Percentiles rank a stretch among this genome's conserved stretches.
phyloP scores from a whole-genome alignment of 2,113 vertebrate genomes.

The Ploceus nigricollis region DNA sequence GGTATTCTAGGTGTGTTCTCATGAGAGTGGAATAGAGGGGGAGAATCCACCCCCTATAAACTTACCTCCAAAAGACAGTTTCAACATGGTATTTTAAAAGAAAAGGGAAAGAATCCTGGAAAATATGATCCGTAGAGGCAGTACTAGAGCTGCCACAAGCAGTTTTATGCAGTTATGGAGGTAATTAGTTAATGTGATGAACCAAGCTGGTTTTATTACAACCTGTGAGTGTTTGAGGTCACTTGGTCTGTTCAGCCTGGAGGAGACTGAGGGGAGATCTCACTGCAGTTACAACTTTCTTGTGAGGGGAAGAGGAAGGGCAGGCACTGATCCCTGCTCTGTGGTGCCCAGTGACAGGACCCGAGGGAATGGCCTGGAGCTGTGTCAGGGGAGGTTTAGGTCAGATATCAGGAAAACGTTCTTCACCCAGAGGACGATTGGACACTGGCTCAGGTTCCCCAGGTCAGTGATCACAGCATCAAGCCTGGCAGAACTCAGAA shows the following conservation, averaged over 20 bases:
- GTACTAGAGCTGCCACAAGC: background rate
- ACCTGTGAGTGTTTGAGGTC: background rate
- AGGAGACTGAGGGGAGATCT: background rate
- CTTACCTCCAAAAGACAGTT: background rate
- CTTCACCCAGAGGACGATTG: background rate
- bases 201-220: background rate
- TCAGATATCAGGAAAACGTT: accelerated
- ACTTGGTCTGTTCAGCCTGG: background rate
- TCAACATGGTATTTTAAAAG: background rate
- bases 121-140: background rate
- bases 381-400: background rate
- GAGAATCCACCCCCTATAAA: background rate
- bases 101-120: background rate
- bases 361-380: accelerated
- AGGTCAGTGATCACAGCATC: background rate
- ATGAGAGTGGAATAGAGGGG: background rate
- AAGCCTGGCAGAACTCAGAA: background rate
- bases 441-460: background rate
- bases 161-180: background rate
- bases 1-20: background rate
- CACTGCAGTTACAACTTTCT: background rate
- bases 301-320: accelerated
- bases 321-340: background rate
- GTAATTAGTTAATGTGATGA: background rate
- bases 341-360: background rate